Conservation (phyloP, 2,888 invertebrate species). For the Parnassius apollo region DNA sequence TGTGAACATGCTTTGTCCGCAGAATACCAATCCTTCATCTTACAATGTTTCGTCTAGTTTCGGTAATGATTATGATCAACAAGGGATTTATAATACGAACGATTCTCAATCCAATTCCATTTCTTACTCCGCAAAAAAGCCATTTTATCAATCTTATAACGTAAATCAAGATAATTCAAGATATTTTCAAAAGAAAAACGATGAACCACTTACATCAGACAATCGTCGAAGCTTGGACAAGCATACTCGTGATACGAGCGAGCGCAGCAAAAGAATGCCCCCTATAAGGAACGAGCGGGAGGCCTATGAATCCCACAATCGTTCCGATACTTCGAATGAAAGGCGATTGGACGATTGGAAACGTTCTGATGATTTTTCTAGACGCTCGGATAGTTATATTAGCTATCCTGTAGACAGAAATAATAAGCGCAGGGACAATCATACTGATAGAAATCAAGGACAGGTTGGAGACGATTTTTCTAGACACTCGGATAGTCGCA, state of each 20-base stretch:
- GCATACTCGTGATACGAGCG: not conserved
- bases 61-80: constrained; percentile 2
- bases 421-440: not conserved
- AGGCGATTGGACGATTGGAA: constrained; percentile 9
- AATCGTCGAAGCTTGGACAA: not conserved
- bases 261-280: not conserved
- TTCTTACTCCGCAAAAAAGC: constrained; percentile 2
- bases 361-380: constrained; percentile 1
- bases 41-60: constrained; percentile 4
- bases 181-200: constrained; percentile 13
- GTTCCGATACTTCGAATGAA: constrained; percentile 4
- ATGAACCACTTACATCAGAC: not conserved
- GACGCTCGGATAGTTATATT: not conserved
- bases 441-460: not conserved
- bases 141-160: not conserved
- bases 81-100: not conserved
- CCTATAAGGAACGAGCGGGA: constrained; percentile 10
- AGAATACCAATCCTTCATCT: constrained; percentile 9
- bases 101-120: constrained; percentile 6
- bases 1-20: constrained; percentile 23
- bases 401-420: not conserved
- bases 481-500: not conserved
- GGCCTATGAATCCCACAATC: constrained; percentile 1
- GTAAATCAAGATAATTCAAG: not conserved
- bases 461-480: not conserved